Evolutionary conservation across 2,113 vertebrate species (phyloP).

Genomic region (Anolis carolinensis): DNA sequence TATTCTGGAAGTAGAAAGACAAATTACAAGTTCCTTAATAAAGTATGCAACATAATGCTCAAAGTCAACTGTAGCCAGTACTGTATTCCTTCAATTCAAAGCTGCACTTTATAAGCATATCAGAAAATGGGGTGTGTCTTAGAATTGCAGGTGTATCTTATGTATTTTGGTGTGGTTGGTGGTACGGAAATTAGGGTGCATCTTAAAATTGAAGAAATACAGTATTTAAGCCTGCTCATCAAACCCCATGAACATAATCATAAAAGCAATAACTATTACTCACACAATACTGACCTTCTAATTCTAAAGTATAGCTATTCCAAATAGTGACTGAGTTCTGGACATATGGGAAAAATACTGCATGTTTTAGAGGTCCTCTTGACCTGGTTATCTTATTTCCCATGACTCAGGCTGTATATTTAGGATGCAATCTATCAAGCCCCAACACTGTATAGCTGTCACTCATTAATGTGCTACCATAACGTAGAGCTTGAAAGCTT

Average conservation of each 20-base stretch:
- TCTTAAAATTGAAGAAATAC: too few species aligned
- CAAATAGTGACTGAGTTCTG: not conserved
- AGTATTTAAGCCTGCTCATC: too few species aligned
- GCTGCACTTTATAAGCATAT: too few species aligned
- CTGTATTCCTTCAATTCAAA: too few species aligned
- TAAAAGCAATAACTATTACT: not conserved
- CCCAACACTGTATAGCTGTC: not conserved
- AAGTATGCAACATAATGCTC: not conserved
- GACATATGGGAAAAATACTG: not conserved
- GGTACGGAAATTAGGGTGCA: too few species aligned
- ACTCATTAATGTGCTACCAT: not conserved
- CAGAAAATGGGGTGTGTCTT: too few species aligned
- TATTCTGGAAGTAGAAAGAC: not conserved
- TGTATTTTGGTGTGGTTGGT: too few species aligned
- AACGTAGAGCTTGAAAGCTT: not conserved
- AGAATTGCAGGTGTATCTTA: too few species aligned
- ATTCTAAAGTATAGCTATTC: not conserved
- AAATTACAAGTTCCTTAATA: not conserved
- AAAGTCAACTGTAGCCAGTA: not conserved
- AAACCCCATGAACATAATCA: too few species aligned
- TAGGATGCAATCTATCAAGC: conserved; percentile 9
- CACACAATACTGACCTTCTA: not conserved
- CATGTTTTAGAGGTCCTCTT: not conserved
- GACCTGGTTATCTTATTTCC: not conserved
- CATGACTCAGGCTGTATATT: conserved; percentile 1